These are phyloP conservation scores for Lutraria rhynchaena DNA, from an alignment of 1,140 invertebrate species.

Conservation along the genomic window DNA sequence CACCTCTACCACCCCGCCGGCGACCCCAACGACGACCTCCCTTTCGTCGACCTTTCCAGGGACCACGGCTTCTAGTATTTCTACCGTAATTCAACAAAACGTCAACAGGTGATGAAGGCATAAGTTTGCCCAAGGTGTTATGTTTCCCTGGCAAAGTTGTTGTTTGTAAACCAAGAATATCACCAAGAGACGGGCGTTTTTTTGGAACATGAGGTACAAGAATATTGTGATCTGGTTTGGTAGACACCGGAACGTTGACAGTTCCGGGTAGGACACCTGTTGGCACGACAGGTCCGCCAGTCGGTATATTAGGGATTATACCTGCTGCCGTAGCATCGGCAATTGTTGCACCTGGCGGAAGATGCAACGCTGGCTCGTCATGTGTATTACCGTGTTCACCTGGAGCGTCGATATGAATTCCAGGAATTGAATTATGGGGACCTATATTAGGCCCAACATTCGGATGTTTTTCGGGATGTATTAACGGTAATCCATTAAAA, in stretches of 20 bases:
- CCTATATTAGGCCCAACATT: not conserved
- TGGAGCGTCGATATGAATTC: constrained; percentile 14
- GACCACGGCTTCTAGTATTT: not conserved
- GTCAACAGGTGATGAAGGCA: no score
- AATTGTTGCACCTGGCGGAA: constrained; percentile 4
- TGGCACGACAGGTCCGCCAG: not conserved
- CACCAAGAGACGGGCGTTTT: not conserved
- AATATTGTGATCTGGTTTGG: not conserved
- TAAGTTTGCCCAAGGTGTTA: no score
- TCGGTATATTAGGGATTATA: not conserved
- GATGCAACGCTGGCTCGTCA: constrained; percentile 5
- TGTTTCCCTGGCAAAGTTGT: not conserved
- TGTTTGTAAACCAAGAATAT: not conserved
- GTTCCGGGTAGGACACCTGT: not conserved
- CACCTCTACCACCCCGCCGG: no score
- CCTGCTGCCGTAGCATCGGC: not conserved
- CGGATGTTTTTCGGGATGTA: not conserved
- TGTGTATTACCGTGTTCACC: constrained; percentile 16
- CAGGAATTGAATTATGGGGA: not conserved
- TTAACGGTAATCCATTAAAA: no score
- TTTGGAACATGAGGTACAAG: not conserved
- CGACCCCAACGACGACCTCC: not conserved
- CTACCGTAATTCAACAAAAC: not conserved
- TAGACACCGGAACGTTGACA: not conserved
- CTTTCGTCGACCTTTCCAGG: not conserved